A percentile compares a stretch with the other conserved stretches of the same genome.
Conservation (phyloP, 2,888 invertebrate species). For the Plemyria rubiginata region DNA sequence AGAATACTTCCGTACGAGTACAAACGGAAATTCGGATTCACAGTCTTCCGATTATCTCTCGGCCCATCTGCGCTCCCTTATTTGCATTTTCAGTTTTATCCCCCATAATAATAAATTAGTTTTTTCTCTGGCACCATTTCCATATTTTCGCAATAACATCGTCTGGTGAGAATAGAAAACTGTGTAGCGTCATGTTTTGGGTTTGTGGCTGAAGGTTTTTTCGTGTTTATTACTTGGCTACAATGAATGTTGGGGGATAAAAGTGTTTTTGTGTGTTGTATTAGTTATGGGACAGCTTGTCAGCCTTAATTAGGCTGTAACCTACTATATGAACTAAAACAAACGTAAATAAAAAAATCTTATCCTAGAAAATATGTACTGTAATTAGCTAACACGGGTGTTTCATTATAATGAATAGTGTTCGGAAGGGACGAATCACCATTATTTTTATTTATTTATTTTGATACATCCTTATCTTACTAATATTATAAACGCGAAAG, state of each 20-base stretch:
- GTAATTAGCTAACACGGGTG: too few relatives aligned
- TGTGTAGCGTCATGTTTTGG: conserved; percentile 27
- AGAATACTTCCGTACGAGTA: conserved; percentile 10
- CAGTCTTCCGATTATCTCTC: conserved; percentile 39
- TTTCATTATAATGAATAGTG: too few relatives aligned
- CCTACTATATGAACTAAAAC: neutral
- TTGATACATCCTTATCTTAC: too few relatives aligned
- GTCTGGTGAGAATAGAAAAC: conserved; percentile 36
- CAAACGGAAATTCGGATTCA: conserved; percentile 35
- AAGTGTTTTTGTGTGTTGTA: conserved; percentile 19
- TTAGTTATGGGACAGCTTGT: conserved; percentile 8
- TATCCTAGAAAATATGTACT: too few relatives aligned
- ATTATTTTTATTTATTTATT: too few relatives aligned
- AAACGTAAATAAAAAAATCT: neutral
- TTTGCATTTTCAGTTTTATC: conserved; percentile 44
- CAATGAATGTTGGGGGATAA: conserved; percentile 16
- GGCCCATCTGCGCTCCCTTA: conserved; percentile 43
- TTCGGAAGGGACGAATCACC: too few relatives aligned
- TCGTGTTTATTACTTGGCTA: conserved; percentile 27
- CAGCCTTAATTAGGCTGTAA: conserved; percentile 5
- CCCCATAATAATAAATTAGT: conserved; percentile 48
- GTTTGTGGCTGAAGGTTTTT: conserved; percentile 25
- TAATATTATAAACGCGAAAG: too few relatives aligned
- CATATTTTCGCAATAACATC: conserved; percentile 45
- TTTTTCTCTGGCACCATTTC: conserved; percentile 44